A percentile compares a stretch with the other conserved stretches of the same genome.
These are phyloP conservation scores for Antechinus stuartii DNA, from an alignment of 2,113 vertebrate genomes.

Conservation along the genomic window DNA sequence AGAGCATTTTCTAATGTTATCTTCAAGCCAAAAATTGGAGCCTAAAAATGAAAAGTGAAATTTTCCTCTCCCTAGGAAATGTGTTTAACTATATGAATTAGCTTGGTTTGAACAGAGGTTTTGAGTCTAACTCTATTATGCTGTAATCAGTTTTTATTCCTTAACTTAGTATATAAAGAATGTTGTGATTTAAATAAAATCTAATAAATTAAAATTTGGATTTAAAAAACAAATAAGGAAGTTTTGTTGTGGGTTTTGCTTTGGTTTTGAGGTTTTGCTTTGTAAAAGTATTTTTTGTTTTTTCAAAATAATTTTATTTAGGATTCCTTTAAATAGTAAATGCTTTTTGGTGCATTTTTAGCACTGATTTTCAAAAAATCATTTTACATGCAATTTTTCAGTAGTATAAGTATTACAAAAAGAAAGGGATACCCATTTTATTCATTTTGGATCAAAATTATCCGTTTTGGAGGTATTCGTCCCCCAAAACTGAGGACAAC, in stretches of 20 bases:
- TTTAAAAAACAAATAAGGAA: neutral
- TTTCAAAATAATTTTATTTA: neutral
- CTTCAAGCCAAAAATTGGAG: neutral
- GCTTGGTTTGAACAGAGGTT: neutral
- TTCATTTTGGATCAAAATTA: neutral
- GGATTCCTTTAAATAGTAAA: neutral
- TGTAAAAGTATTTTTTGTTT: neutral
- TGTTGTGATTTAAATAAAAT: neutral
- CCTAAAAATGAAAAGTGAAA: neutral
- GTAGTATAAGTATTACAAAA: neutral
- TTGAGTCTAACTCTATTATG: neutral
- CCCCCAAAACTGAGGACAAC: neutral
- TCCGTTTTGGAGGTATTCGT: neutral
- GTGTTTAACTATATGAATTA: neutral
- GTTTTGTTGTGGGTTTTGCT: neutral
- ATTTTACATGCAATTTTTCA: neutral
- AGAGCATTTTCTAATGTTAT: neutral
- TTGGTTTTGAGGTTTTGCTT: neutral
- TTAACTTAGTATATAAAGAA: neutral
- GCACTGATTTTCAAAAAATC: neutral
- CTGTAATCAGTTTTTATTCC: neutral
- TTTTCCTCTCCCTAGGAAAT: neutral
- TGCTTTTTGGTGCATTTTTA: neutral
- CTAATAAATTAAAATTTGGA: neutral
- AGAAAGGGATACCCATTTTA: neutral